Base-by-base conservation (phyloP, 1,140 invertebrate genomes). In the Megalonaias nervosa region DNA sequence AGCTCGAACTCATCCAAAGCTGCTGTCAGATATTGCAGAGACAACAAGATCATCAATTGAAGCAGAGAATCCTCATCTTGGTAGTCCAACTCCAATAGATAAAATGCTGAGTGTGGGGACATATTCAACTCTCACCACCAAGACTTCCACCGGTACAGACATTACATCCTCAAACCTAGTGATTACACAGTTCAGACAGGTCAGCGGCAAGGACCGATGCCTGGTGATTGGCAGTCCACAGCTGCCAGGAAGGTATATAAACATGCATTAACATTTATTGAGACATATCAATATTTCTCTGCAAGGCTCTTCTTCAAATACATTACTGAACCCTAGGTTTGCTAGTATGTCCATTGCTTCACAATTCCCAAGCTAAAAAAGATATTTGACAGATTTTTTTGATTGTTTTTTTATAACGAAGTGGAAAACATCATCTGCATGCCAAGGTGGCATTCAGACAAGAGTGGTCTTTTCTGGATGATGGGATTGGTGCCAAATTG, bases 61-160 rank as follows among this genome's bases (percentile, higher is more conserved):
- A 62, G 60, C 11, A 62, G 60, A 62, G 19, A 62, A n/a, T 48
- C 38, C 6, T 48, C 6, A 48, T 6, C 21, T 77, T 64, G 82
- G 77, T 15, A 55, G 70, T 55, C 83, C 85, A 19, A 70, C 74
- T 1, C 64, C 77, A 26, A 59, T 81, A n/a, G 82, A 85, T n/a
- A 82, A 84, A 59, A 79, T 88, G 77, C 65, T 88, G n/a, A 79
- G 80, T 62, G 31, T 79, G 2, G 79, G 85, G 60, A 84, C 83
- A 14, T 84, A 84, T 64, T 80, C 82, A 23, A 89, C 86, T 12
- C 12, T 89, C n/a, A 85, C 86, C 57, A 81, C 84, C 14, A 60
- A 67, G 55, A 90, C 89, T 6, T 84, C 85, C 6, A 90, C 89
- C 9, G 85, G 83, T 21, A 90, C 89, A 19, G 89, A 89, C 69